Percentiles rank a stretch among this genome's conserved stretches.
phyloP scores from a whole-genome alignment of 1,140 invertebrate species.

The Epicauta chinensis region DNA sequence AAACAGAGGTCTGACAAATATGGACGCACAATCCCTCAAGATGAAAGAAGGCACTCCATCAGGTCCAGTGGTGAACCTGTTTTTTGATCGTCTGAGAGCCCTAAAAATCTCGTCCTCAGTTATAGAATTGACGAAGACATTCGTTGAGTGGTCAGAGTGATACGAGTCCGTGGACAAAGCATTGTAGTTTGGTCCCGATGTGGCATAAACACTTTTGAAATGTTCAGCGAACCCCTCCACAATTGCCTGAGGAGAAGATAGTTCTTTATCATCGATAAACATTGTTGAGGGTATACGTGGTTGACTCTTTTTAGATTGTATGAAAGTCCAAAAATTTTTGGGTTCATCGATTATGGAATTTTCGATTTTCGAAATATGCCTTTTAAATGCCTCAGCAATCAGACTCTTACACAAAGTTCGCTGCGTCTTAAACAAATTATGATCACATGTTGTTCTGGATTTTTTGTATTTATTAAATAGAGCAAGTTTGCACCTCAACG shows the following conservation, averaged over 20 bases:
- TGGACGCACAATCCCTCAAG: too few relatives aligned
- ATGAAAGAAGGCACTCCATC: too few relatives aligned
- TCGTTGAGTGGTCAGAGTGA: too few relatives aligned
- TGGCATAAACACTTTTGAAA: not conserved
- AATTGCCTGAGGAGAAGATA: not conserved
- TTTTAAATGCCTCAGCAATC: not conserved
- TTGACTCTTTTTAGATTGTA: not conserved
- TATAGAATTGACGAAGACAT: too few relatives aligned
- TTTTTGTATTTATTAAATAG: not conserved
- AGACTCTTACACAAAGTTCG: not conserved
- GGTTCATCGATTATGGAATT: not conserved
- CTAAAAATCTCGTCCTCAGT: too few relatives aligned
- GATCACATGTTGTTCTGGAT: not conserved
- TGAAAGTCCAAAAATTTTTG: not conserved
- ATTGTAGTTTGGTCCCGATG: too few relatives aligned
- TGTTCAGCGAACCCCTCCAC: not conserved
- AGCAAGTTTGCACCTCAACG: not conserved
- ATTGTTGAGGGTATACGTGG: not conserved
- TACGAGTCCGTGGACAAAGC: too few relatives aligned
- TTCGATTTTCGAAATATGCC: not conserved
- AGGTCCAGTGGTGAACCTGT: too few relatives aligned
- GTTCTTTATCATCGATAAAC: not conserved
- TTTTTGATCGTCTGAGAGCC: too few relatives aligned
- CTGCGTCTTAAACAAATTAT: not conserved
- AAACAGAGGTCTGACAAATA: too few relatives aligned